Evolutionary conservation across 2,113 vertebrate genomes (phyloP), one percentile per base, ranked within the genome.

Genomic region (Eclectus roratus): DNA sequence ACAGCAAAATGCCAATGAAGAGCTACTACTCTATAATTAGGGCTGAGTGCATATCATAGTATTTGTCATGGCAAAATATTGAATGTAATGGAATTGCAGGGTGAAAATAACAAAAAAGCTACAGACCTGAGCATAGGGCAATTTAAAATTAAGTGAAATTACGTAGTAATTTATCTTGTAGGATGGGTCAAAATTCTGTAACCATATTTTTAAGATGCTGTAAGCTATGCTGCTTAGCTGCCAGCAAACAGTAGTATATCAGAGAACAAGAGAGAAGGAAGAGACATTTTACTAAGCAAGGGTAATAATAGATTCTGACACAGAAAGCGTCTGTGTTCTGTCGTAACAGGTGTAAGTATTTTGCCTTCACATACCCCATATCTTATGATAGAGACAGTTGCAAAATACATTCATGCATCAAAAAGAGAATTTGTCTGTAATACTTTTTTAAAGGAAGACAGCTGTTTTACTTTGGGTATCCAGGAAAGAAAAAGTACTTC

Each of bases 11-110:
- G 49, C 46, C 74, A 91, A 6, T 41, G 70, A 87, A 91, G 58
- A 93, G 31, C 39, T 93, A 76, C 61, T 89, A 5, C 86, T 90
- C 49, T 79, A 69, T 89, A 89, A 85, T 87, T 88, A 86, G 29
- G 29, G 41, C 49, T 80, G 74, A 69, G 37, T 78, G 50, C 0
- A 0, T 88, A 72, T 72, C 63, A 85, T 65, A 86, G 70, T 93
- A 85, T 90, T 96, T 93, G 60, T 80, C 89, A 92, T 35, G 83
- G 80, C 93, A 94, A 96, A 96, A 91, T 74, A 81, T 68, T 85
- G 73, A 90, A 85, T 39, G 47, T 50, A 94, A 82, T 91, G 63
- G 66, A 90, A 96, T 85, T 86, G 60, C 44, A n/a, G 53, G 65
- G 33, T 60, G 35, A 84, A 87, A 92, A 88, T 65, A 92, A 86